Conservation (phyloP, 2,888 invertebrate species). For the Leptarthrus brevirostris region DNA sequence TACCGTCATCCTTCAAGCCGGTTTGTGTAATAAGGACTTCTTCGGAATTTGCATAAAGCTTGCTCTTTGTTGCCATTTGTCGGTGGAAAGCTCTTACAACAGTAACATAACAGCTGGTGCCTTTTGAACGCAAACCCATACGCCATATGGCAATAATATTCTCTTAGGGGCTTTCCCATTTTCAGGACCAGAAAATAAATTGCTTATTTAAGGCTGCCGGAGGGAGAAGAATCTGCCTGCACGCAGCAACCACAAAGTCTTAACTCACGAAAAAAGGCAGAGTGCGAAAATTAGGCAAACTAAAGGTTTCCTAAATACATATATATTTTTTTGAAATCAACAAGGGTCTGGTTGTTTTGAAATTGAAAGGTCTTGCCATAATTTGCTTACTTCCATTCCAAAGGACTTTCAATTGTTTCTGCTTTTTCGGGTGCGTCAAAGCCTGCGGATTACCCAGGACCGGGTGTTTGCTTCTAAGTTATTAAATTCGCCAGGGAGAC, state of each 20-base stretch:
- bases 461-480: background rate
- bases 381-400: background rate
- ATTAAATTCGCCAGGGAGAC: slow-evolving; percentile 16
- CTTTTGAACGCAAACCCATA: slow-evolving; percentile 26
- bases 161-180: background rate
- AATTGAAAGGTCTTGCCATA: slow-evolving; percentile 11
- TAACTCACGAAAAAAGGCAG: background rate
- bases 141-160: slow-evolving; percentile 9
- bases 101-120: slow-evolving; percentile 34
- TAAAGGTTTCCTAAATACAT: slow-evolving; percentile 13
- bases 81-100: slow-evolving; percentile 22
- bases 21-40: slow-evolving; percentile 22
- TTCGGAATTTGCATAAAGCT: slow-evolving; percentile 42
- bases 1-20: background rate
- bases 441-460: background rate
- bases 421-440: background rate
- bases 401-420: background rate
- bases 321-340: background rate
- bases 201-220: slow-evolving; percentile 22
- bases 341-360: slow-evolving; percentile 12
- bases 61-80: slow-evolving; percentile 32
- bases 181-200: slow-evolving; percentile 1
- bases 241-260: background rate
- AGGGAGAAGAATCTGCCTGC: background rate
- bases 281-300: slow-evolving; percentile 28